Base-by-base conservation (phyloP, 2,888 invertebrate genomes). In the Drosophila lutescens region DNA sequence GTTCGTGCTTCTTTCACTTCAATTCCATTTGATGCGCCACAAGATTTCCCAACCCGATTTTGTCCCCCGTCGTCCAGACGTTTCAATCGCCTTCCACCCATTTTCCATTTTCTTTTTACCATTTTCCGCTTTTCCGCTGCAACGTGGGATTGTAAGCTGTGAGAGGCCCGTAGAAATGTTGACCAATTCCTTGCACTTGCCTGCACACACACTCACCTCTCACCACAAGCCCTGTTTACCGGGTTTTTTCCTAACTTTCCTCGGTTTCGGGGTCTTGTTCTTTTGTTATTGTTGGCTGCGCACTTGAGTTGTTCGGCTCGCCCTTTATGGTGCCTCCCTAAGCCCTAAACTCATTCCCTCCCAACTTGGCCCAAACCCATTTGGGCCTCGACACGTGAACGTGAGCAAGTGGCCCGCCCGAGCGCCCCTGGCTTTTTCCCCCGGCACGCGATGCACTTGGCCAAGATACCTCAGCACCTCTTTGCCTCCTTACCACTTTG, bases 401-500 rank as follows among this genome's bases (percentile, higher is more conserved):
- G 75, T 71, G 75, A 61, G 75, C 62, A 72, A 74, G 74, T 61
- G 74, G 68, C 47, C 46, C 43, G 68, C 58, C 61, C 34, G 53
- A 55, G 43, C 38, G 74, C 74, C 74, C 61, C 57, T 69, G 74
- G 74, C 74, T 47, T 47, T 47, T 74, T 71, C 73, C 80, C 49
- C 44, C 74, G 76, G 85, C 85, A 86, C 86, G 85, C 85, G 85
- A 86, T 86, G 88, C 86, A 87, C 85, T 86, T 87, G 88, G 88
- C 88, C 85, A 82, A 79, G 85, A 56, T 62, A 69, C 69, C 69
- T 34, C 58, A 43, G 23, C 70, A 36, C 23, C 49, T 46, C 34
- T 41, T 17, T 4, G 38, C 56, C 71, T 66, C 58, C 70, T 61
- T n/a, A 15, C 1, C 15, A 0, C 5, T 17, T 10, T 30, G 30